Conservation (phyloP, 30 jellyfish, hydroid and myxozoan genomes). For the Aurelia sp. region DNA sequence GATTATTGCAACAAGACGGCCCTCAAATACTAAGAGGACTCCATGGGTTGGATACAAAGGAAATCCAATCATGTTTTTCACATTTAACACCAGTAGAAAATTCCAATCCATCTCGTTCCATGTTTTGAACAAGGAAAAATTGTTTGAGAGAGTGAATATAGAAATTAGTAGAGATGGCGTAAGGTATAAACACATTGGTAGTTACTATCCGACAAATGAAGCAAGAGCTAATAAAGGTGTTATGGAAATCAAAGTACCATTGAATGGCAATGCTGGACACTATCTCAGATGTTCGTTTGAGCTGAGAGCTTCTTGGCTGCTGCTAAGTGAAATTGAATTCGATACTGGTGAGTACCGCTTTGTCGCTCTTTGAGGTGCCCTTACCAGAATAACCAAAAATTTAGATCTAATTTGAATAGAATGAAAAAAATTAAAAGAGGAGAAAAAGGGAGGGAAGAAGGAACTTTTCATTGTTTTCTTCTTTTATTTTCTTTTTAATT, state of each 20-base stretch:
- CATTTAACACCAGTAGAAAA: slow-evolving; percentile 38
- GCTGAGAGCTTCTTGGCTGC: slow-evolving; percentile 60
- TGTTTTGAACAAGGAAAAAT: slow-evolving; percentile 18
- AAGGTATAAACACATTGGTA: slow-evolving; percentile 22
- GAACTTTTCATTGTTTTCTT: too few species aligned
- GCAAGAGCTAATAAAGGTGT: slow-evolving; percentile 37
- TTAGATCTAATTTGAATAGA: too few species aligned
- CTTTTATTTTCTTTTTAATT: too few species aligned
- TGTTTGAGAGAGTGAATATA: slow-evolving; percentile 41
- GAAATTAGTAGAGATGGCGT: slow-evolving; percentile 49
- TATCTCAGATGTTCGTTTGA: slow-evolving; percentile 60
- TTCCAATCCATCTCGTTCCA: slow-evolving; percentile 49
- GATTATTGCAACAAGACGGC: slow-evolving; percentile 37
- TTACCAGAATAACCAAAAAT: neutral
- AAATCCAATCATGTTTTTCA: slow-evolving; percentile 49
- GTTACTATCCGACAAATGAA: slow-evolving; percentile 35
- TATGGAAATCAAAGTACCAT: slow-evolving; percentile 29
- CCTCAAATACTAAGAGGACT: slow-evolving; percentile 2
- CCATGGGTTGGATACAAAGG: slow-evolving; percentile 71
- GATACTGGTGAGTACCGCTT: slow-evolving; percentile 58
- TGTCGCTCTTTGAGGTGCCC: neutral
- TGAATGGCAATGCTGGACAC: slow-evolving; percentile 54
- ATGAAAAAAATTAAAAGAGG: too few species aligned
- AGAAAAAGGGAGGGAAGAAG: too few species aligned
- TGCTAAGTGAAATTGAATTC: slow-evolving; percentile 88